Percentiles rank a stretch among this genome's conserved stretches.
Evolutionary conservation across 2,888 invertebrate species (phyloP).

Genomic region (Rhagium mordax): DNA sequence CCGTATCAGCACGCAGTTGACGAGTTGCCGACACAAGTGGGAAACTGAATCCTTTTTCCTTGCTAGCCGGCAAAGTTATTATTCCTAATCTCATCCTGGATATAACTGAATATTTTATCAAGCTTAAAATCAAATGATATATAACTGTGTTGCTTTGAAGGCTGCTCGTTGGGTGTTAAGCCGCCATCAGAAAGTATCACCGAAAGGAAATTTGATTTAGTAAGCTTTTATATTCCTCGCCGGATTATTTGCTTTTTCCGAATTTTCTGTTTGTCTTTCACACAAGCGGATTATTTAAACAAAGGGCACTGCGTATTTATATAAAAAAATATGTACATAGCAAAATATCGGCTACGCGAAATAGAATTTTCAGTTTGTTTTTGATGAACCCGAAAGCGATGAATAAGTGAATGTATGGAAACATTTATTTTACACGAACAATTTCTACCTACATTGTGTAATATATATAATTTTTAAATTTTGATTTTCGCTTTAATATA

Average conservation of each 20-base stretch:
- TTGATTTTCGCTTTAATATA: too few species aligned
- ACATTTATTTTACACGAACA: too few species aligned
- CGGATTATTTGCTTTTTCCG: not conserved
- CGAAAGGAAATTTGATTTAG: slow-evolving; percentile 19
- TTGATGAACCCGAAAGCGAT: not conserved
- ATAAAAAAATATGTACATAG: not conserved
- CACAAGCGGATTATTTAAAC: not conserved
- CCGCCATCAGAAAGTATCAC: slow-evolving; percentile 10
- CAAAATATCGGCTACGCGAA: not conserved
- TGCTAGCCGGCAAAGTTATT: not conserved
- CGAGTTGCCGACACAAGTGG: not conserved
- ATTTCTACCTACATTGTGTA: too few species aligned
- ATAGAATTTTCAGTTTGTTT: not conserved
- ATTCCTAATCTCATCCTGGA: not conserved
- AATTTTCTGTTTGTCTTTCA: not conserved
- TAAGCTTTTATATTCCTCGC: not conserved
- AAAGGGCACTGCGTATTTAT: not conserved
- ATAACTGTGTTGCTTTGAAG: slow-evolving; percentile 17
- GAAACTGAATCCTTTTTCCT: not conserved
- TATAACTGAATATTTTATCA: slow-evolving; percentile 7
- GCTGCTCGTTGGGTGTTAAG: slow-evolving; percentile 2
- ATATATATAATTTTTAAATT: too few species aligned
- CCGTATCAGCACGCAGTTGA: not conserved
- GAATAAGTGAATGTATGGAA: not conserved
- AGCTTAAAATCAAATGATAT: slow-evolving; percentile 11